Conservation (phyloP, 2,113 vertebrate genomes). For the Gallinago undulata region DNA sequence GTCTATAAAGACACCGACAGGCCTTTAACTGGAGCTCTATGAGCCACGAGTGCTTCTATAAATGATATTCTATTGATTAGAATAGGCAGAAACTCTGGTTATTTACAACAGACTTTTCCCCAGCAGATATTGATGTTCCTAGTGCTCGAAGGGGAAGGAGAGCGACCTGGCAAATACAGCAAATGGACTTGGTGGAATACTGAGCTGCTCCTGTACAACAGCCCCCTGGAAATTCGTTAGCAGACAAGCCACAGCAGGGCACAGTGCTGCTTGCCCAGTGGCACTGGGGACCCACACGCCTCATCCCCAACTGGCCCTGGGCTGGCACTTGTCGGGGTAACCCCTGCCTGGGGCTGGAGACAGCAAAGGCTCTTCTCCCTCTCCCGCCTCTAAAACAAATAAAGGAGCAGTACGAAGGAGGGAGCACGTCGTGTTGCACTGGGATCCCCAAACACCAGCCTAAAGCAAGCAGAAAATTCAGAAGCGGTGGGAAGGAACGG, state of each 20-base stretch:
- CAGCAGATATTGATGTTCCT: background rate
- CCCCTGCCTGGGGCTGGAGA: background rate
- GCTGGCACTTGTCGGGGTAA: no score
- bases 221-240: background rate
- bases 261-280: accelerated
- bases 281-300: accelerated
- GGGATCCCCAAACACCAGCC: background rate
- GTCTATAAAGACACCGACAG: background rate
- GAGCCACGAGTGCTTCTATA: background rate
- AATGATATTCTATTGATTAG: slow-evolving; percentile 41
- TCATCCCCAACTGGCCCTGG: accelerated
- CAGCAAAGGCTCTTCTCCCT: no score
- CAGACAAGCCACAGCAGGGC: background rate
- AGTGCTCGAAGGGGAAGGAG: background rate
- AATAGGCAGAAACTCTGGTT: slow-evolving; percentile 1
- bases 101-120: slow-evolving; percentile 7
- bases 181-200: accelerated
- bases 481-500: accelerated
- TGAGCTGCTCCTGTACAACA: background rate
- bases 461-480: background rate
- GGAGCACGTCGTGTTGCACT: accelerated
- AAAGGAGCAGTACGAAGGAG: background rate
- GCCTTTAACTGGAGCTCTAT: background rate
- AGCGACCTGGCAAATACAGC: background rate
- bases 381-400: accelerated